Conservation (phyloP, 2,888 invertebrate species). For the Zonitis immaculata region DNA sequence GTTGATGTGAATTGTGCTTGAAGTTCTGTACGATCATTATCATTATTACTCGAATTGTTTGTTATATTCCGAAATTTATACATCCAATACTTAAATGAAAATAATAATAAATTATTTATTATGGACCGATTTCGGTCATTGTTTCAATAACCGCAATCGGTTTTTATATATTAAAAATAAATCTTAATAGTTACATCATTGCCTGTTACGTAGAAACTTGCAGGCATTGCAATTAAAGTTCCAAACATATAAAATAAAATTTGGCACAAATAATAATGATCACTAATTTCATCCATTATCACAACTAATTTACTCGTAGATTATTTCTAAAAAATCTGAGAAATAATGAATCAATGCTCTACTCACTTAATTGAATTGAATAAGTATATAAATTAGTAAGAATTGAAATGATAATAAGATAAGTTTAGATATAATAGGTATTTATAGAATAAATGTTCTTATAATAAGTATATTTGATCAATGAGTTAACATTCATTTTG, state of each 20-base stretch:
- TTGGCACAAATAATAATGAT: conserved; percentile 27
- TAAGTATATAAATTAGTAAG: no score
- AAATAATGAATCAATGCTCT: no score
- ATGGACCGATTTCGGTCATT: no score
- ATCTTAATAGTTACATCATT: conserved; percentile 23
- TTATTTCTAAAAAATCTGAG: background rate
- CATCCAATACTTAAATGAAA: conserved; percentile 28
- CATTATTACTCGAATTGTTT: background rate
- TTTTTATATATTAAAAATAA: background rate
- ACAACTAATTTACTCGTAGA: background rate
- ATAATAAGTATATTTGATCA: no score
- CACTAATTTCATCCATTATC: conserved; percentile 16
- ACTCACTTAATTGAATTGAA: no score
- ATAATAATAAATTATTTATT: background rate
- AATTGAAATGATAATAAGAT: no score
- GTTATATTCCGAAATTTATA: conserved; percentile 23
- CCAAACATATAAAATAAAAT: conserved; percentile 30
- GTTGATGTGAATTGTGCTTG: conserved; percentile 6
- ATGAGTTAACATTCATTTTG: no score
- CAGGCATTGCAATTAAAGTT: conserved; percentile 26
- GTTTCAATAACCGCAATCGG: no score
- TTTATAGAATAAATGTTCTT: no score
- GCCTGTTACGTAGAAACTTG: conserved; percentile 27
- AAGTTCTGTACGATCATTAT: background rate
- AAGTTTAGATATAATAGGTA: no score